These are phyloP conservation scores for Conus betulinus DNA, from an alignment of 1,140 invertebrate genomes.

Conservation along the genomic window DNA sequence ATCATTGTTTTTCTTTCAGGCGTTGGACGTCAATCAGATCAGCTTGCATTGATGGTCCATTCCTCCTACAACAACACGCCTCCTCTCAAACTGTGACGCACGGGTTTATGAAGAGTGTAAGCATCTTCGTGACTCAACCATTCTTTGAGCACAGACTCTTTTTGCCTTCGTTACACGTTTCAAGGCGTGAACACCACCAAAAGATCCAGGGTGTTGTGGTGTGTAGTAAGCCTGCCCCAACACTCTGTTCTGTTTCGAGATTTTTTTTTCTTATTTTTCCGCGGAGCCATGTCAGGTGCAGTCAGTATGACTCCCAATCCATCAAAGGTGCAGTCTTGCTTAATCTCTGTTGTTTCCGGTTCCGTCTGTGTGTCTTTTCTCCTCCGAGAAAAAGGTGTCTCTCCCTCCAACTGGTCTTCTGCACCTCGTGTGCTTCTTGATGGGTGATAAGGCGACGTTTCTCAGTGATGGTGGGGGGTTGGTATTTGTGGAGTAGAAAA, in stretches of 20 bases:
- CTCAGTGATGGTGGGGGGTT: too few species aligned
- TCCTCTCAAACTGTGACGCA: constrained; percentile 27
- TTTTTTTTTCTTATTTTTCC: too few species aligned
- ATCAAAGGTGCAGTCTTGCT: too few species aligned
- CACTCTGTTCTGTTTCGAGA: too few species aligned
- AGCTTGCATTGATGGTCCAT: constrained; percentile 73
- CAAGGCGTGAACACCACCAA: not conserved
- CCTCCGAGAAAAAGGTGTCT: too few species aligned
- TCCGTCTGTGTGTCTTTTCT: too few species aligned
- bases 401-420: too few species aligned
- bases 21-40: constrained; percentile 71
- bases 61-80: constrained; percentile 37
- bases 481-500: too few species aligned
- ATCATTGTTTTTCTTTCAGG: constrained; percentile 69
- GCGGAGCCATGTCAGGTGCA: not conserved
- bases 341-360: too few species aligned
- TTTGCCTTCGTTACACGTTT: not conserved
- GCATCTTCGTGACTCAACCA: constrained; percentile 40
- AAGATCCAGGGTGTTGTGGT: constrained; percentile 3
- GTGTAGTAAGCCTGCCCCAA: not conserved
- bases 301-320: too few species aligned
- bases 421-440: too few species aligned
- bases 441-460: too few species aligned
- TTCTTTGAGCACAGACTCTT: constrained; percentile 20
- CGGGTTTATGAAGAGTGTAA: constrained; percentile 43